A percentile compares a stretch with the other conserved stretches of the same genome.
phyloP scores from a whole-genome alignment of 2,888 invertebrate species.

The Drosophila mimetica region DNA sequence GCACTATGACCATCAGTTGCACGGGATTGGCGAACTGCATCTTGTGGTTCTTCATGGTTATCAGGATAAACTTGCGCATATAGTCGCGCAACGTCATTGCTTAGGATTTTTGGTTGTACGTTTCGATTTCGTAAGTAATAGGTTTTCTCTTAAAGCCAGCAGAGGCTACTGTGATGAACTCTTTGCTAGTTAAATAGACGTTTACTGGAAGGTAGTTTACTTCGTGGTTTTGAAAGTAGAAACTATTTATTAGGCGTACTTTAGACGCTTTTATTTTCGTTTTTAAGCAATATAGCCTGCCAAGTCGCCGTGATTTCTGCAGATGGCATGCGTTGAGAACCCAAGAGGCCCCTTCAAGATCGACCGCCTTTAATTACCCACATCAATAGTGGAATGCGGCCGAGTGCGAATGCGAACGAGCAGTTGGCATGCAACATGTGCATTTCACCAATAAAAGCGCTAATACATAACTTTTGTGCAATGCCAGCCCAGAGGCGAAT shows the following conservation, averaged over 20 bases:
- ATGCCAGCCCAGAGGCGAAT: conserved; percentile 38
- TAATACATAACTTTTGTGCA: conserved; percentile 57
- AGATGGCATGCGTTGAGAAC: conserved; percentile 32
- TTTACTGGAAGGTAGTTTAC: too few relatives aligned
- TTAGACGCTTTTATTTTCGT: conserved; percentile 15
- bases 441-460: conserved; percentile 74
- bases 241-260: conserved; percentile 30
- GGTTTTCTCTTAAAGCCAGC: neutral
- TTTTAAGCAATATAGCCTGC: conserved; percentile 27
- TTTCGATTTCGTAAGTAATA: neutral
- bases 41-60: conserved; percentile 60
- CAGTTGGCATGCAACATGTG: conserved; percentile 65
- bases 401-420: conserved; percentile 51
- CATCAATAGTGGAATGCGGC: conserved; percentile 32
- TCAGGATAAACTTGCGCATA: conserved; percentile 45
- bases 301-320: conserved; percentile 18
- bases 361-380: conserved; percentile 34
- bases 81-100: conserved; percentile 52
- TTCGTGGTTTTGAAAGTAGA: neutral
- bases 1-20: conserved; percentile 48
- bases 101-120: neutral
- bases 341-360: conserved; percentile 6
- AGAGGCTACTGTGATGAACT: conserved; percentile 2
- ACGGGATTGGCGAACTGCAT: conserved; percentile 46
- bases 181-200: too few relatives aligned